These are phyloP conservation scores for Euglossa dilemma DNA, from an alignment of 1,140 invertebrate genomes.

Conservation along the genomic window DNA sequence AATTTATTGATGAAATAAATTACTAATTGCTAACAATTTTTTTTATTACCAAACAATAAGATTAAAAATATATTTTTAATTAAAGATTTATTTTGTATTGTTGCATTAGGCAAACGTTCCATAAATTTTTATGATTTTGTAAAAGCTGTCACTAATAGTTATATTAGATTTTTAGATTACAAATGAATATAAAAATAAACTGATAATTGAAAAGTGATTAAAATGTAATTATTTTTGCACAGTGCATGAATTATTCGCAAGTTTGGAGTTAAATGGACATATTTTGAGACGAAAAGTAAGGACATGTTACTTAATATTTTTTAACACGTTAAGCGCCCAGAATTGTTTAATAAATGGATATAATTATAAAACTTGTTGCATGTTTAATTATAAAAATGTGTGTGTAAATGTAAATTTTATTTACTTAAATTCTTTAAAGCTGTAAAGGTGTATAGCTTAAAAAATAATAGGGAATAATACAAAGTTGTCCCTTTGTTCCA, in stretches of 20 bases:
- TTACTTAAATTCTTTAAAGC: background rate
- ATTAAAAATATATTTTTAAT: background rate
- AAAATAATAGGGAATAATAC: background rate
- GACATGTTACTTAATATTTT: slow-evolving; percentile 29
- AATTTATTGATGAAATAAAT: background rate
- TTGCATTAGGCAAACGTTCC: slow-evolving; percentile 28
- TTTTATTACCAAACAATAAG: background rate
- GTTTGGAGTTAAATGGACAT: slow-evolving; percentile 73
- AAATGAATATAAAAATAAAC: slow-evolving; percentile 45
- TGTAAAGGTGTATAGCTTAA: background rate
- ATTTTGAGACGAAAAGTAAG: slow-evolving; percentile 64
- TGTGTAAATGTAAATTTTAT: background rate
- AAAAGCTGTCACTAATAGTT: background rate
- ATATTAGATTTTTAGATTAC: background rate
- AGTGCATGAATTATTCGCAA: slow-evolving; percentile 75
- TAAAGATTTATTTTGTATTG: background rate
- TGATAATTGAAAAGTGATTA: slow-evolving; percentile 56
- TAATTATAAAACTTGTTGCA: slow-evolving; percentile 31
- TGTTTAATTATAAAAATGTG: background rate
- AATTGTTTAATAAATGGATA: background rate
- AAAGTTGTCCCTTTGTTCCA: slow-evolving; percentile 26
- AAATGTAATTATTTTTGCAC: slow-evolving; percentile 69
- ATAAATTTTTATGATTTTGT: no score
- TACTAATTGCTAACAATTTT: background rate
- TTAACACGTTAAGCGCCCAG: slow-evolving; percentile 49